Base-by-base conservation (phyloP, 23 tunicate genomes). In the Corella eumyota region DNA sequence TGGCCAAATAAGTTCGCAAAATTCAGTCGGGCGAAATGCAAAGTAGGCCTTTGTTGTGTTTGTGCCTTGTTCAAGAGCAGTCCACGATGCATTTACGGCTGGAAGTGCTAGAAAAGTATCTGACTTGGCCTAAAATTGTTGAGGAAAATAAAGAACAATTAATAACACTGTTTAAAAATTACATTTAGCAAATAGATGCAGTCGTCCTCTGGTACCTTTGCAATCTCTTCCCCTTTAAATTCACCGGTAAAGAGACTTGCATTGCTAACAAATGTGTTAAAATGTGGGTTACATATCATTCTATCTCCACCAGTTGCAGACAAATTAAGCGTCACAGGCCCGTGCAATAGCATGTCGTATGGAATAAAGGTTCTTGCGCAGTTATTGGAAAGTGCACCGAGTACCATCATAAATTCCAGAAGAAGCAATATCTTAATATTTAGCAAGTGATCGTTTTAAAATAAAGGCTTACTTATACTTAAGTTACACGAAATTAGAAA, bases 301-400 rank as follows among this genome's bases (percentile, higher is more conserved):
- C 69, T 69, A 25, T 50, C 69, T 27, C 51, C 30, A 0, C 3
- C 45, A 6, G 68, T 24, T 4, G 64, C 61, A 2, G 73, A 25
- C 19, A 35, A 29, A 58, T 73, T 61, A 24, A 73, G 32, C 0
- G 38, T 48, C 0, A 82, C 45, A 0, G 92, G 92, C 3, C 92
- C 92, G 23, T 82, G 92, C 28, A 82, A 17, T 22, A 82, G 49
- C 80, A 82, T 67, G 23, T 82, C 92, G 49, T 60, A 40, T 15
- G 92, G 92, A 30, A 73, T 38, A 6, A 40, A 13, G 19, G 70
- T 29, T 6, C 25, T 23, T 3, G 60, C 55, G 24, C 63, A 56
- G 30, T 70, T 62, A 26, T 56, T 52, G 47, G 17, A 4, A 21
- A 69, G 6, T 13, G 53, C 35, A 36, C 22, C n/a, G 28, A 50